Base-by-base conservation (phyloP, 2,888 invertebrate species). In the Drosophila anomelani region DNA sequence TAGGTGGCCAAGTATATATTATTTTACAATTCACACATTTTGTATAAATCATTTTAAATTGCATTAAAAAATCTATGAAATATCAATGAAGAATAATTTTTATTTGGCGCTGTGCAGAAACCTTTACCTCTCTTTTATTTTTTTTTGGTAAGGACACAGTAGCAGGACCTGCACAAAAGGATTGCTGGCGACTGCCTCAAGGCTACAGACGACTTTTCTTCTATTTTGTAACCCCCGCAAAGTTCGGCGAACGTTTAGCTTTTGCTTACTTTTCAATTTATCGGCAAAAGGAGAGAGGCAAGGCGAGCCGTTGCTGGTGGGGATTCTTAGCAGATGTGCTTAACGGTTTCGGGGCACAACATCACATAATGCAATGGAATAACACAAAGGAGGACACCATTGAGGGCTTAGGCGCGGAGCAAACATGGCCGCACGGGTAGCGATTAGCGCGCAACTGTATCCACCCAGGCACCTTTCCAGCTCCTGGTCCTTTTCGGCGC, bases 181-280 rank as follows among this genome's bases (percentile, higher is more conserved):
- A 69, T 75, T 70, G 73, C 62, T 49, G 64, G 49, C 58, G 51
- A 61, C 60, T 80, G 75, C 74, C 86, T 62, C 66, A 70, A 76
- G 86, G 84, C 84, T 75, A 81, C 79, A 83, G 83, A 84, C 86
- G 59, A 53, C 47, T 46, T 57, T 34, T 36, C 60, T 69, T 61
- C 20, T 53, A 53, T 36, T 36, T 53, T 36, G 15, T 10, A 36
- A 17, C 29, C 51, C 60, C 57, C 66, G 17, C 38, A 70, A 79
- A 78, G 83, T 82, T 81, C 63, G 77, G 76, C 38, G 63, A 84
- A 66, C 86, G 84, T 83, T 85, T 84, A 86, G 76, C 79, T 74
- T 20, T 53, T 80, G 85, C 81, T 85, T 85, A 83, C 83, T 77
- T 85, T 83, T 79, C 83, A 85, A 83, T 83, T 84, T 81, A 56